Conservation (phyloP, 2,113 vertebrate genomes). For the Cisticola juncidis region DNA sequence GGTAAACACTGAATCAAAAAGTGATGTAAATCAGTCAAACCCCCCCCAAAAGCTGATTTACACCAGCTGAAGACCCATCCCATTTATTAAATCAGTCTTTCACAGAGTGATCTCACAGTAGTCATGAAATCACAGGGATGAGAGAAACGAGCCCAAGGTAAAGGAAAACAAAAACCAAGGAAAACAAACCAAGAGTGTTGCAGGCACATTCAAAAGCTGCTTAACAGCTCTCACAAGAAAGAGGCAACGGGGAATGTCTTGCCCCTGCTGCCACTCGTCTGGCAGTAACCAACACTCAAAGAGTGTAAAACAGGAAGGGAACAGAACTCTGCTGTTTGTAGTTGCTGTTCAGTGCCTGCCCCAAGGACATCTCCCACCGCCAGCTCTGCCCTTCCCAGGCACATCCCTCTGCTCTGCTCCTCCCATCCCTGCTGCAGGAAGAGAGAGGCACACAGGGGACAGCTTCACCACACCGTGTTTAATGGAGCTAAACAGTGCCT, state of each 20-base stretch:
- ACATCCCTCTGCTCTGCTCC: not conserved
- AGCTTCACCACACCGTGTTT: not conserved
- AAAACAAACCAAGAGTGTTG: not conserved
- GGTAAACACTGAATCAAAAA: not conserved
- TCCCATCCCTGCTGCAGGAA: not conserved
- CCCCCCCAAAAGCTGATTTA: not conserved
- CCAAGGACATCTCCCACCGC: not conserved
- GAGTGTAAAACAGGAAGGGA: not conserved
- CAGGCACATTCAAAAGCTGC: not conserved
- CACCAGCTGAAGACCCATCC: not conserved
- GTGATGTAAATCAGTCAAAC: not conserved
- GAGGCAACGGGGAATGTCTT: not conserved
- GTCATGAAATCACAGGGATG: not conserved
- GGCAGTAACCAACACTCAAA: not conserved
- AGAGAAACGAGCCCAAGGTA: not conserved
- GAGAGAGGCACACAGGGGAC: not conserved
- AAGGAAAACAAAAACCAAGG: constrained; percentile 6
- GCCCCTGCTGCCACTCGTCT: not conserved
- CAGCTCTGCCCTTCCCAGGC: not conserved
- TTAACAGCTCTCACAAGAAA: not conserved
- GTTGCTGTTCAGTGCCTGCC: not conserved
- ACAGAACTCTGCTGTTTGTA: not conserved
- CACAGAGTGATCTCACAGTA: not conserved
- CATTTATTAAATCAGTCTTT: not conserved
- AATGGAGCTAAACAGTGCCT: not conserved